Percentiles rank a stretch among this genome's conserved stretches.
phyloP scores from a whole-genome alignment of 2,888 invertebrate species.

The Thysanoteuthis rhombus region DNA sequence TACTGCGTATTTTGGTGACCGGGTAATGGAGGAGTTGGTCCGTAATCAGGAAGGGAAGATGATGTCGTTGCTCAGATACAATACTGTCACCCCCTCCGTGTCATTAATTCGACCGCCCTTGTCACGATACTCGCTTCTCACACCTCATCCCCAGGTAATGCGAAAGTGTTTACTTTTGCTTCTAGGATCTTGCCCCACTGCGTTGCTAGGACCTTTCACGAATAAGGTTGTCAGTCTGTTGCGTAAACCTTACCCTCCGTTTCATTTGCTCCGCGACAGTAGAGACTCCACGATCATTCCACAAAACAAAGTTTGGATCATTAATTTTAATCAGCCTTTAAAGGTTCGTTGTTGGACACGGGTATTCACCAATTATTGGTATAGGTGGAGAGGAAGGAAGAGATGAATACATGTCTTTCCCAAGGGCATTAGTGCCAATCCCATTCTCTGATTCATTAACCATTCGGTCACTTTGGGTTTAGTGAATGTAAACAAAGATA shows the following conservation, averaged over 20 bases:
- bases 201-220: background rate
- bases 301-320: background rate
- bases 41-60: background rate
- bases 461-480: too few relatives aligned
- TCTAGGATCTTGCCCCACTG: background rate
- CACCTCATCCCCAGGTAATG: background rate
- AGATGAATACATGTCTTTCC: too few relatives aligned
- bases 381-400: too few relatives aligned
- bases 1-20: background rate
- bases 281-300: background rate
- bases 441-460: too few relatives aligned
- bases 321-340: too few relatives aligned
- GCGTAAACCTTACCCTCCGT: background rate
- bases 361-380: too few relatives aligned
- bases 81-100: too few relatives aligned
- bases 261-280: background rate
- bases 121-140: background rate
- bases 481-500: background rate
- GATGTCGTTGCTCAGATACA: background rate
- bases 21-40: background rate
- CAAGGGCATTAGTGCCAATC: too few relatives aligned
- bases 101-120: background rate
- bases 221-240: background rate
- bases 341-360: too few relatives aligned
- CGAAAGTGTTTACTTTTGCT: background rate